Base-by-base conservation (phyloP, 2,113 vertebrate species). In the Rana temporaria region DNA sequence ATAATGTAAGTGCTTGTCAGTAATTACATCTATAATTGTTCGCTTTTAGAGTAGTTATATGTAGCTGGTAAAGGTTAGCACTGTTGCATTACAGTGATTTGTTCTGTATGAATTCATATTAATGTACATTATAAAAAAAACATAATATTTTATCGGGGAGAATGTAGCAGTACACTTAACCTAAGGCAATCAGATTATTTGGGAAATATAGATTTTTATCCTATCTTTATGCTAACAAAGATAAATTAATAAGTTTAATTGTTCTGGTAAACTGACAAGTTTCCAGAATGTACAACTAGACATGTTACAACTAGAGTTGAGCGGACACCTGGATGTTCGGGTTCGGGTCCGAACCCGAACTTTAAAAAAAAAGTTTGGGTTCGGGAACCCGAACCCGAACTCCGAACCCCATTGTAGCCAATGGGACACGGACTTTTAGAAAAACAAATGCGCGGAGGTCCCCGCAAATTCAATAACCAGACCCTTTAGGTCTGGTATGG, bases 11-110 rank as follows among this genome's bases (percentile, higher is more conserved):
- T 55, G 59, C 64, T 73, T 81, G 68, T 73, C 69, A 65, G 59
- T 81, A 72, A 73, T 81, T 81, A 26, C 68, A 81, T 81, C 68
- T 72, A 73, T 81, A 63, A 81, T 71, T 62, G 67, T 73, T 71
- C 57, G 48, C 56, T 38, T 63, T 55, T 55, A 24, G 56, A 52
- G 79, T n/a, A 20, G 67, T 38, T 64, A 34, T 48, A 69, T 73
- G 26, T 26, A 22, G 19, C 18, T n/a, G 22, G 18, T 65, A 65
- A 64, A 52, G 42, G 38, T 65, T 77, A 20, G 3, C 22, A 15
- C 34, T 63, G 22, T 22, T 77, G 60, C 60, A 52, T 77, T 53
- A 63, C 69, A 65, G 53, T 62, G 9, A 42, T 60, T 48, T 22
- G 17, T 16, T 65, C 34, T 26, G 19, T 48, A n/a, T 53, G 14